Conservation (phyloP, 1,140 invertebrate genomes). For the Anastrepha ludens region DNA sequence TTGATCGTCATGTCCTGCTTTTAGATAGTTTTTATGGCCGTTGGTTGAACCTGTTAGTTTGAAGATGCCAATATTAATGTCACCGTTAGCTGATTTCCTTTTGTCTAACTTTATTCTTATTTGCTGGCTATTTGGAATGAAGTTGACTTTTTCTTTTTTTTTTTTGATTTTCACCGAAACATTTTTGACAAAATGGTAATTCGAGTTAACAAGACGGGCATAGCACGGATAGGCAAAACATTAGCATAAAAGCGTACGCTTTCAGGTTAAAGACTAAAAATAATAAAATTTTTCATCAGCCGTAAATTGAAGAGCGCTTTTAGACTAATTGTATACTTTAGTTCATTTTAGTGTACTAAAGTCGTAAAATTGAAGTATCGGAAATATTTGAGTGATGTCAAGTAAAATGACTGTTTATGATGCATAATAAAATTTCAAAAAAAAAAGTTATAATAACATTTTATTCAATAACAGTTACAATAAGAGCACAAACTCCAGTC, state of each 20-base stretch:
- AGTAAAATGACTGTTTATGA: too few species aligned
- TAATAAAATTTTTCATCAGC: constrained; percentile 18
- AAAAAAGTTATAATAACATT: too few species aligned
- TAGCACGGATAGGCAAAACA: neutral
- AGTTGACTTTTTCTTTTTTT: neutral
- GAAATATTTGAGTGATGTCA: neutral
- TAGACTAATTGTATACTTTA: neutral
- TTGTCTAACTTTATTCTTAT: neutral
- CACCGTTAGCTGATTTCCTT: neutral
- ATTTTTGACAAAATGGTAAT: constrained; percentile 19
- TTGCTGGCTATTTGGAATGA: neutral
- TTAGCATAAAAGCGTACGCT: neutral
- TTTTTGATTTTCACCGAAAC: neutral
- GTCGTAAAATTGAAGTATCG: neutral
- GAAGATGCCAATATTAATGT: neutral
- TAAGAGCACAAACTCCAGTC: too few species aligned
- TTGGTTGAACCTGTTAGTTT: constrained; percentile 22
- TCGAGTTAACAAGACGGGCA: neutral
- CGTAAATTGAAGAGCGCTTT: neutral
- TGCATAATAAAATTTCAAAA: too few species aligned
- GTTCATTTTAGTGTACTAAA: neutral
- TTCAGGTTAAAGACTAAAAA: neutral
- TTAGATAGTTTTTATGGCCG: neutral
- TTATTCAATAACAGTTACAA: too few species aligned
- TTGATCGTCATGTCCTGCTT: neutral